A percentile compares a stretch with the other conserved stretches of the same genome.
Evolutionary conservation across 2,113 vertebrate genomes (phyloP).

Genomic region (Falco punctatus): DNA sequence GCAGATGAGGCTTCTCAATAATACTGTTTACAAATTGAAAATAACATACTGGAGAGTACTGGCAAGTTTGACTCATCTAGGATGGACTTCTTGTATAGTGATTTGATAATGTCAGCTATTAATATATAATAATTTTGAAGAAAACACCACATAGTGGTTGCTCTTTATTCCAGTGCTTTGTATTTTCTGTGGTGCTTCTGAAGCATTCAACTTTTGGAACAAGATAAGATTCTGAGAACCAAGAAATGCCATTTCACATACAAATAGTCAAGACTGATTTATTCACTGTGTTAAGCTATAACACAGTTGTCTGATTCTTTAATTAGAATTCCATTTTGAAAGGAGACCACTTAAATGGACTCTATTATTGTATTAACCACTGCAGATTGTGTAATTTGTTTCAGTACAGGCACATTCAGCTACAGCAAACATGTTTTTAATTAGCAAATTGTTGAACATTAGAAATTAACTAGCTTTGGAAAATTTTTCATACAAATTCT

Average conservation of each 20-base stretch:
- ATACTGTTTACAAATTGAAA: not conserved
- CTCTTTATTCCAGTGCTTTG: not conserved
- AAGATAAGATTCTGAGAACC: not conserved
- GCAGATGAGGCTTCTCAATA: not conserved
- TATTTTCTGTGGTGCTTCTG: not conserved
- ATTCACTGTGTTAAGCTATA: not conserved
- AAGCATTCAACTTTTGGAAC: not conserved
- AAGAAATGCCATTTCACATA: not conserved
- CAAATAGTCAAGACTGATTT: not conserved
- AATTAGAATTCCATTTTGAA: constrained; percentile 14
- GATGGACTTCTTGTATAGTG: not conserved
- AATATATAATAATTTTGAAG: not conserved
- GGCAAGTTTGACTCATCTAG: not conserved
- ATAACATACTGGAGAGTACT: not conserved
- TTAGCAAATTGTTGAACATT: constrained; percentile 3
- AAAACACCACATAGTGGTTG: not conserved
- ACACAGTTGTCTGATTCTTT: not conserved
- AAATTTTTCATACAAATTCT: not conserved
- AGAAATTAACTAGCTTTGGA: constrained; percentile 14
- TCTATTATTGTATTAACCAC: not conserved
- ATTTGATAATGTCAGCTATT: not conserved
- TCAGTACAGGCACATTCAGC: not conserved
- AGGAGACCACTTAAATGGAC: not conserved
- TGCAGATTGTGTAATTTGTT: constrained; percentile 16
- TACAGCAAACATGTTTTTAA: constrained; percentile 13